These are phyloP conservation scores for Clamator glandarius DNA, from an alignment of 2,797 vertebrate species.

Conservation along the genomic window DNA sequence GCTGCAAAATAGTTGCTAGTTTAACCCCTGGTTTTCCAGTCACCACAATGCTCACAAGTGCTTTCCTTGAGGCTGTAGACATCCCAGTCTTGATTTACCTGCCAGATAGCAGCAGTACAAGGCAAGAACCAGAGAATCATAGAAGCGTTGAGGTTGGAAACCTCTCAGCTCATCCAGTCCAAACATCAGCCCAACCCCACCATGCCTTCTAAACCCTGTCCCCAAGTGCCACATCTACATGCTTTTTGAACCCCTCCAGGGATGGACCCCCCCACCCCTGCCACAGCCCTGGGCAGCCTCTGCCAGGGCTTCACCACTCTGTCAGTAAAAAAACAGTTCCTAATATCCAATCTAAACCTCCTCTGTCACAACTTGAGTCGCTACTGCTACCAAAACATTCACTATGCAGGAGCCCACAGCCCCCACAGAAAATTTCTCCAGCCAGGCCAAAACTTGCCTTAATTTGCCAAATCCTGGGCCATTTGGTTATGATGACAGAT, in stretches of 20 bases:
- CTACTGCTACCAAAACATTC: background rate
- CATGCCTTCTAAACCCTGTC: no score
- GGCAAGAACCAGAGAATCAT: no score
- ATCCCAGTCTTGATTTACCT: background rate
- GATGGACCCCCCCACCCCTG: no score
- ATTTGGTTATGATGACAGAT: rapidly evolving
- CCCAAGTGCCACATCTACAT: no score
- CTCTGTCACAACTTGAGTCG: background rate
- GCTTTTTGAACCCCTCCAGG: no score
- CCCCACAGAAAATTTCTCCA: background rate
- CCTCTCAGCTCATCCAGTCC: no score
- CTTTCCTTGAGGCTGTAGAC: background rate
- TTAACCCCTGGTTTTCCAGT: background rate
- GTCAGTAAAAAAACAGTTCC: no score
- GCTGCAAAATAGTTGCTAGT: background rate
- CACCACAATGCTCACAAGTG: background rate
- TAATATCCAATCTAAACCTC: no score
- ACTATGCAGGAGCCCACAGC: background rate
- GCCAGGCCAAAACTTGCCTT: background rate
- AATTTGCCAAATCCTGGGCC: background rate
- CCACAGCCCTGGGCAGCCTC: no score
- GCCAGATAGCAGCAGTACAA: background rate
- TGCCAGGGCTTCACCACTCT: no score
- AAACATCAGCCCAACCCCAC: no score
- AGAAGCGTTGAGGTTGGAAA: no score